phyloP scores from a whole-genome alignment of 2,888 invertebrate species.

The Hirtodrosophila cameraria region DNA sequence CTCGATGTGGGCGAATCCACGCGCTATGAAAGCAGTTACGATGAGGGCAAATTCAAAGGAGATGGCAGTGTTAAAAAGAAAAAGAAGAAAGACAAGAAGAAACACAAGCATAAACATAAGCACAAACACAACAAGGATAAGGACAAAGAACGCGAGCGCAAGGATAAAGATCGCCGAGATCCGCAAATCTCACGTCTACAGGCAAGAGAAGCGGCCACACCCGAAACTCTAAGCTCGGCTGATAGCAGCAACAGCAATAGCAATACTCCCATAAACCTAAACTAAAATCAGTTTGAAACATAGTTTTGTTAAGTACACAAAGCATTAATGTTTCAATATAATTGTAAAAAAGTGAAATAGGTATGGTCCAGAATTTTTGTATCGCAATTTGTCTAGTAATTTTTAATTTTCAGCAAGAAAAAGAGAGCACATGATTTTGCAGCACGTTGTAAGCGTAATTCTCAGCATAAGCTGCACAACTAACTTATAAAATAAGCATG shows the following conservation, averaged over 20 bases:
- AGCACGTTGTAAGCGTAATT: too few species aligned
- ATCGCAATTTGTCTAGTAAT: too few species aligned
- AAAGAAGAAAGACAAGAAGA: constrained; percentile 91
- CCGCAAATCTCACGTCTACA: constrained; percentile 82
- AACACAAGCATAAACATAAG: constrained; percentile 92
- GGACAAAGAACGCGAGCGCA: constrained; percentile 81
- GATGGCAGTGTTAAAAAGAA: constrained; percentile 87
- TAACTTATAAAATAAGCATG: too few species aligned
- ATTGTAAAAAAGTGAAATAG: constrained; percentile 3
- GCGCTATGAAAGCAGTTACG: constrained; percentile 68
- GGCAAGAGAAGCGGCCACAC: constrained; percentile 82
- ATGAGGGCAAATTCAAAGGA: constrained; percentile 85
- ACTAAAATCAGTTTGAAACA: constrained; percentile 28
- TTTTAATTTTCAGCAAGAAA: too few species aligned
- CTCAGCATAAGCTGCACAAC: too few species aligned
- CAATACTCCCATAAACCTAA: constrained; percentile 70
- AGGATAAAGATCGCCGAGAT: constrained; percentile 85
- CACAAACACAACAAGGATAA: constrained; percentile 87
- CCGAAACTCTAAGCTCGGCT: constrained; percentile 84
- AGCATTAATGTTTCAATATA: constrained; percentile 1
- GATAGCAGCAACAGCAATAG: constrained; percentile 84
- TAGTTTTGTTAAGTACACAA: background rate
- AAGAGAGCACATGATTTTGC: too few species aligned
- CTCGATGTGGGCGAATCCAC: constrained; percentile 86
- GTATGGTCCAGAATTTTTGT: too few species aligned